A percentile compares a stretch with the other conserved stretches of the same genome.
These are phyloP conservation scores for Nomada fabriciana DNA, from an alignment of 2,888 invertebrate species.

Conservation along the genomic window DNA sequence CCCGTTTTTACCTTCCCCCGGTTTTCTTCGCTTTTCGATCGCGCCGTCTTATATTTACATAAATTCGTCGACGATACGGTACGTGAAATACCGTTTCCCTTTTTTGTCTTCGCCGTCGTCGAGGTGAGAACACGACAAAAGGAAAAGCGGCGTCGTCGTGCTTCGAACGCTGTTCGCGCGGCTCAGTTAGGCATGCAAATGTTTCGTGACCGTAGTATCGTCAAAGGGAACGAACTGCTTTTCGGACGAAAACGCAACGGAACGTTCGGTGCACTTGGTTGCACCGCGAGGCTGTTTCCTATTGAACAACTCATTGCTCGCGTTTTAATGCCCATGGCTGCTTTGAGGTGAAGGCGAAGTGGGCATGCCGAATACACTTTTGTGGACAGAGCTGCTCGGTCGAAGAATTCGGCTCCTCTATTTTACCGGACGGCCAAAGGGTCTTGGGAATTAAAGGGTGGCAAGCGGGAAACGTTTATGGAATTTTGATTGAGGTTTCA, in stretches of 20 bases:
- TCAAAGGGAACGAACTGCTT: conserved; percentile 13
- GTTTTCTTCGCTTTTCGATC: conserved; percentile 19
- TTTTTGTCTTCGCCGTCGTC: not conserved
- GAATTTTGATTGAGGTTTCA: too few relatives aligned
- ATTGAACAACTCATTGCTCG: conserved; percentile 27
- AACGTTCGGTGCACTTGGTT: conserved; percentile 24
- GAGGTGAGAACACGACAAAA: not conserved
- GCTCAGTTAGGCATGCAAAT: conserved; percentile 35
- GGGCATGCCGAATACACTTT: not conserved
- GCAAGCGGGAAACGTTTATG: too few relatives aligned
- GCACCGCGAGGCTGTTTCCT: conserved; percentile 19
- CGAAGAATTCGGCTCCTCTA: too few relatives aligned
- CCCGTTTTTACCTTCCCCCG: not conserved
- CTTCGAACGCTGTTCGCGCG: not conserved
- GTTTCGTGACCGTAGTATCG: conserved; percentile 7
- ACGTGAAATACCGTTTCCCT: not conserved
- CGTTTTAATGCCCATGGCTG: not conserved
- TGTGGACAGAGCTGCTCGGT: too few relatives aligned
- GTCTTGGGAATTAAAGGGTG: too few relatives aligned
- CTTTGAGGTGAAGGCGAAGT: not conserved
- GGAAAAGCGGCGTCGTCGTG: not conserved
- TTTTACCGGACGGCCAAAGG: not conserved
- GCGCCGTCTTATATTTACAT: conserved; percentile 46
- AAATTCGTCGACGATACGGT: conserved; percentile 39
- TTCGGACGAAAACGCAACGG: conserved; percentile 5